These are phyloP conservation scores for Melieria crassipennis DNA, from an alignment of 2,888 invertebrate genomes.

Conservation along the genomic window DNA sequence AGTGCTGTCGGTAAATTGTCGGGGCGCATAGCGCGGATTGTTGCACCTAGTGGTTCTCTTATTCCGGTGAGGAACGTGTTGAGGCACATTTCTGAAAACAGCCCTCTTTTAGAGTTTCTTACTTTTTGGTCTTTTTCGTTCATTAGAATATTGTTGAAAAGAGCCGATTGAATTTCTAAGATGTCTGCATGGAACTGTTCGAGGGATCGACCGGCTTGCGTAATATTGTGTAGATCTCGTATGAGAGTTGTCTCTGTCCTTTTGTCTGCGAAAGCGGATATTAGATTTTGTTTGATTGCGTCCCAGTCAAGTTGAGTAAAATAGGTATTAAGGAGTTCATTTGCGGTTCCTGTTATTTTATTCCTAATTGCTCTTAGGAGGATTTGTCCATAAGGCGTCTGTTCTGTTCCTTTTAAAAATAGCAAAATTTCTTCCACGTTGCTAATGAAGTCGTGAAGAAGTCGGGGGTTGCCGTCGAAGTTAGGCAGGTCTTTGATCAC, in stretches of 20 bases:
- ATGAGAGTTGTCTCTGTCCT: conserved; percentile 34
- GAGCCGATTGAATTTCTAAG: conserved; percentile 9
- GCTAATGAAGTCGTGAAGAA: conserved; percentile 38
- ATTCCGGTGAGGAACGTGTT: conserved; percentile 35
- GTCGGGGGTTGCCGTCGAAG: conserved; percentile 38
- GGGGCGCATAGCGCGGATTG: conserved; percentile 22
- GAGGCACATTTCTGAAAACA: conserved; percentile 13
- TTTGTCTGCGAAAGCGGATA: no score
- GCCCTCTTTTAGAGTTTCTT: conserved; percentile 16
- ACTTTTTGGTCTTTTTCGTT: conserved; percentile 16
- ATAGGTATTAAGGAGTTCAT: conserved; percentile 43
- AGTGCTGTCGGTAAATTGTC: conserved; percentile 18
- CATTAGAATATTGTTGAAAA: conserved; percentile 7
- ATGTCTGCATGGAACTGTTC: conserved; percentile 27
- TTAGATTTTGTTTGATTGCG: conserved; percentile 2
- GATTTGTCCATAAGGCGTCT: conserved; percentile 33
- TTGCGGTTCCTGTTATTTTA: conserved; percentile 42
- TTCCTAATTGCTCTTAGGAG: conserved; percentile 41
- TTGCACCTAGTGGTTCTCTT: conserved; percentile 33
- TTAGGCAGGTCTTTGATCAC: conserved; percentile 39
- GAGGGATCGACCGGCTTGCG: conserved; percentile 26
- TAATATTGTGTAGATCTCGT: conserved; percentile 37
- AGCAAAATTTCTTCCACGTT: conserved; percentile 42
- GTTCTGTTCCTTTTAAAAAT: conserved; percentile 27
- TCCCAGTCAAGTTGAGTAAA: conserved; percentile 34